A percentile compares a stretch with the other conserved stretches of the same genome.
phyloP scores from a whole-genome alignment of 2,113 vertebrate species.

The Thalassarche chlororhynchos region DNA sequence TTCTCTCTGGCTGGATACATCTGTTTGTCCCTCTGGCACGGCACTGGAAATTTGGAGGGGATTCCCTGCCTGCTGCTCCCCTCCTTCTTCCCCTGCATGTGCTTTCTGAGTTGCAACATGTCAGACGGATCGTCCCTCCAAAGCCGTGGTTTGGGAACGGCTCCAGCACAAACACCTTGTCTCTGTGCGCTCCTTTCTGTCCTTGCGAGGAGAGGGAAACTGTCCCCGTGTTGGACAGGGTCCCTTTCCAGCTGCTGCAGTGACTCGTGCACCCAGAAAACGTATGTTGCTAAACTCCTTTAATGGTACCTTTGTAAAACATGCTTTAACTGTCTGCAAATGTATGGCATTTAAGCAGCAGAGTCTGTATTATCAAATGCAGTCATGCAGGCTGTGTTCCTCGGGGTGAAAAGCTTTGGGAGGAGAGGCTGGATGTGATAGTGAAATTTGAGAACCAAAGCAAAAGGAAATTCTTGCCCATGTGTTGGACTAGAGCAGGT shows the following conservation, averaged over 20 bases:
- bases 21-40: not conserved
- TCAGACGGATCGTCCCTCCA: accelerated
- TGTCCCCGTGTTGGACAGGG: accelerated
- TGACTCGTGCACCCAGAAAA: accelerated
- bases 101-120: not conserved
- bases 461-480: not conserved
- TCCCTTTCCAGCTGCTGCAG: not conserved
- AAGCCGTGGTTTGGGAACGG: not conserved
- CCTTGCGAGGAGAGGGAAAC: not conserved
- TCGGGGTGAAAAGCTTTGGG: not conserved
- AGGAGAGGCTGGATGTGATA: not conserved
- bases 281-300: not conserved
- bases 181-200: not conserved
- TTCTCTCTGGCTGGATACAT: not conserved
- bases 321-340: conserved; percentile 4
- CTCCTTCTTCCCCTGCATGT: not conserved
- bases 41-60: not conserved
- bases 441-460: conserved; percentile 11
- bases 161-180: not conserved
- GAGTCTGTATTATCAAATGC: not conserved
- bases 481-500: not conserved
- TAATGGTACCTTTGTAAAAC: not conserved
- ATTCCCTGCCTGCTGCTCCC: not conserved
- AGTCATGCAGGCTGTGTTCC: not conserved
- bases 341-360: not conserved